Percentiles rank a stretch among this genome's conserved stretches.
phyloP scores from a whole-genome alignment of 1,140 invertebrate genomes.

The Ostrea denselamellosa region DNA sequence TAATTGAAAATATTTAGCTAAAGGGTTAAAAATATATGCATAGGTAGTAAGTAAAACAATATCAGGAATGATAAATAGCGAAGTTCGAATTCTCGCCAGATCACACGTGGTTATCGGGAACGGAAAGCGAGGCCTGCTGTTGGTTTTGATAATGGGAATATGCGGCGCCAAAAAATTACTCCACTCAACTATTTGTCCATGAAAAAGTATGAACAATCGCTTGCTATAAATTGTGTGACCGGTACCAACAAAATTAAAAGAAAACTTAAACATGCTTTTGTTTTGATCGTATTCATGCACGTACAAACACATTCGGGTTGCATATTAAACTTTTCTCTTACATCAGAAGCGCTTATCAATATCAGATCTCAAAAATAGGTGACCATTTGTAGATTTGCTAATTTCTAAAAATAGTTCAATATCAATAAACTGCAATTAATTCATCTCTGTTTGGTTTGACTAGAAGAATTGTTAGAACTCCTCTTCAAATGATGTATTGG shows the following conservation, averaged over 20 bases:
- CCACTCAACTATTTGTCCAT: background rate
- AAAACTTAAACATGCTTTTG: background rate
- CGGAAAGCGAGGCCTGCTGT: constrained; percentile 21
- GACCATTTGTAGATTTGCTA: background rate
- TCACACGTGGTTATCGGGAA: background rate
- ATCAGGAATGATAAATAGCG: background rate
- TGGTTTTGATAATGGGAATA: background rate
- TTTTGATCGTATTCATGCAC: background rate
- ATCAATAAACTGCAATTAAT: background rate
- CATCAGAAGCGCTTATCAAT: background rate
- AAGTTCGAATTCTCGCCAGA: constrained; percentile 14
- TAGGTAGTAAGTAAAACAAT: constrained; percentile 14
- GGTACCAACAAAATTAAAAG: too few species aligned
- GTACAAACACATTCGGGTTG: background rate
- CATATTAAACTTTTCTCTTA: background rate
- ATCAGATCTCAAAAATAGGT: background rate
- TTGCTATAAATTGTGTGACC: too few species aligned
- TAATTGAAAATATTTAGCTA: background rate
- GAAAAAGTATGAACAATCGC: too few species aligned
- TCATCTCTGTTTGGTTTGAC: background rate
- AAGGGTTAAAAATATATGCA: background rate
- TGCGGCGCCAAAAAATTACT: constrained; percentile 16
- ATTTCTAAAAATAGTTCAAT: background rate
- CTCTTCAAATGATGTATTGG: background rate
- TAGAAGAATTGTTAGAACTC: background rate